Conservation (phyloP, 2,113 vertebrate genomes). For the Formicarius rufipectus region DNA sequence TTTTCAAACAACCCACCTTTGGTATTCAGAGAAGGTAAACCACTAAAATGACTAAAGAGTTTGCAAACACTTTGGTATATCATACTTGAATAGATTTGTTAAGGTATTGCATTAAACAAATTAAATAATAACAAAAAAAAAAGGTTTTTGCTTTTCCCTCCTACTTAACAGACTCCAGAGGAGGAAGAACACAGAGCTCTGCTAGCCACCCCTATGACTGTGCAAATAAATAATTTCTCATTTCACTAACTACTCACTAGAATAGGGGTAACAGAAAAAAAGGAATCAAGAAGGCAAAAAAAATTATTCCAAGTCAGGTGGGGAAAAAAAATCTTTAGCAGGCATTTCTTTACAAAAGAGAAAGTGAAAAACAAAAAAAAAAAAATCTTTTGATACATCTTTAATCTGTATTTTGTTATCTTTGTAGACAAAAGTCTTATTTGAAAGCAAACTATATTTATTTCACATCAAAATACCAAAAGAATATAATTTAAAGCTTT, state of each 20-base stretch:
- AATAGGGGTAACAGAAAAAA: not conserved
- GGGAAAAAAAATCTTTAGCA: not conserved
- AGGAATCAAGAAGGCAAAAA: not conserved
- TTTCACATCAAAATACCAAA: not conserved
- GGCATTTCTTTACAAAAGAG: not conserved
- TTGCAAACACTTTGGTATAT: not conserved
- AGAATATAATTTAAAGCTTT: not conserved
- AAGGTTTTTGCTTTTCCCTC: not conserved
- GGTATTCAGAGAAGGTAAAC: not conserved
- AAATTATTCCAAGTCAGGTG: not conserved
- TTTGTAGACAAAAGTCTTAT: not conserved
- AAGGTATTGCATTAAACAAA: not conserved
- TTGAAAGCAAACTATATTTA: not conserved
- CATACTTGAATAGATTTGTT: not conserved
- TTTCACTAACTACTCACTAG: not conserved
- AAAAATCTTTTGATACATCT: not conserved
- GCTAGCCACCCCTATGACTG: not conserved
- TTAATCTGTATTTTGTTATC: not conserved
- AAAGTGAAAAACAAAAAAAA: too few species aligned
- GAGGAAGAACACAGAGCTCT: not conserved
- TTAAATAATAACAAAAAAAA: not conserved
- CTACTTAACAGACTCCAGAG: not conserved
- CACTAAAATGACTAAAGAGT: not conserved
- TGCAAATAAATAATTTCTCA: constrained; percentile 34
- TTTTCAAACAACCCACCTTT: not conserved